These are phyloP conservation scores for Ametastegia equiseti DNA, from an alignment of 2,888 invertebrate species.

Conservation along the genomic window DNA sequence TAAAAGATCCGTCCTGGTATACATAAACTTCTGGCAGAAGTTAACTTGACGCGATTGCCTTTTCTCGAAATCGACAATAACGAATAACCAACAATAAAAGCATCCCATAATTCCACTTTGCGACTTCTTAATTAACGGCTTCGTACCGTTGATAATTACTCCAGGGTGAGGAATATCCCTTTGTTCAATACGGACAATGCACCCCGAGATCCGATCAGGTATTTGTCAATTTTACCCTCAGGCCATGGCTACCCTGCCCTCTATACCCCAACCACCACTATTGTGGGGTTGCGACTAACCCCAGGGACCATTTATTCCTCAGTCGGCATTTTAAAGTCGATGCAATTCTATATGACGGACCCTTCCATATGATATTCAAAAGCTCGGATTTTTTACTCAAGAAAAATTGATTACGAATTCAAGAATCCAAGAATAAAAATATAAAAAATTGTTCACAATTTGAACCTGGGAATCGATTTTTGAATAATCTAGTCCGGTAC, in stretches of 20 bases:
- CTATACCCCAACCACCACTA: neutral
- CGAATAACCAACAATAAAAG: conserved; percentile 11
- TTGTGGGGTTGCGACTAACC: neutral
- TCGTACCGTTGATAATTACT: neutral
- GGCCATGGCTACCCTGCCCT: neutral
- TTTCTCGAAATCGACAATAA: neutral
- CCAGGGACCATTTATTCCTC: conserved; percentile 51
- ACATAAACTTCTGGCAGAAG: neutral
- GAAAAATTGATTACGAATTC: too few relatives aligned
- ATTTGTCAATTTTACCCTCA: conserved; percentile 41
- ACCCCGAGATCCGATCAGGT: conserved; percentile 16
- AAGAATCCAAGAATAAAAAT: neutral
- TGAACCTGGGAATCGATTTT: neutral
- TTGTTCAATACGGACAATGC: conserved; percentile 36
- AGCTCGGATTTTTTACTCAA: too few relatives aligned
- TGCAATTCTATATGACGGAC: neutral
- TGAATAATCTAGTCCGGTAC: neutral
- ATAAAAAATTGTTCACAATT: neutral
- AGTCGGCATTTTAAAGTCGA: conserved; percentile 53
- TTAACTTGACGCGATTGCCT: neutral
- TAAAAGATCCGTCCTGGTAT: neutral
- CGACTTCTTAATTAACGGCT: neutral
- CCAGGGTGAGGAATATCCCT: conserved; percentile 1
- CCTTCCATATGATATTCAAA: neutral
- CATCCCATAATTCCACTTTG: neutral